phyloP scores from a whole-genome alignment of 2,113 vertebrate species.

The Nymphicus hollandicus region DNA sequence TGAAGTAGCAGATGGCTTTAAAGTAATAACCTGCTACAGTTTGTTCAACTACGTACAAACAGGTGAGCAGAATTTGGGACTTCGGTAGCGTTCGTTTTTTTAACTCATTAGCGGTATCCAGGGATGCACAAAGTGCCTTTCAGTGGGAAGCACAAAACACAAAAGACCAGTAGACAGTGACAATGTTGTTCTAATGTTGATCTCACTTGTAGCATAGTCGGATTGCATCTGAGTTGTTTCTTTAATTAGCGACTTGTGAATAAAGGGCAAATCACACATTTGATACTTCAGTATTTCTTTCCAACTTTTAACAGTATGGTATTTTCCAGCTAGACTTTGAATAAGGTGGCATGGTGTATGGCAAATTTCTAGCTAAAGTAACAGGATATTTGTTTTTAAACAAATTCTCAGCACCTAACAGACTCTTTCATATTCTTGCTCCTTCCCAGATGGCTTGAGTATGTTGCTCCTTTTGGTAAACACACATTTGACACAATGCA shows the following conservation, averaged over 20 bases:
- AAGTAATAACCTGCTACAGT: conserved; percentile 32
- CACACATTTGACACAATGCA: background rate
- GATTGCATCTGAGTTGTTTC: background rate
- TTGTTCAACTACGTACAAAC: conserved; percentile 27
- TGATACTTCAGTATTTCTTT: background rate
- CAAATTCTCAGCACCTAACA: background rate
- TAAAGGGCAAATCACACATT: background rate
- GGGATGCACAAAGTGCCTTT: background rate
- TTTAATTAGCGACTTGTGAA: background rate
- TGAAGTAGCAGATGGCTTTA: conserved; percentile 32
- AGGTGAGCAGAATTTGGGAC: conserved; percentile 28
- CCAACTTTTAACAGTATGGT: background rate
- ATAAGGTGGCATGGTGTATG: background rate
- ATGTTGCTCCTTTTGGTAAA: background rate
- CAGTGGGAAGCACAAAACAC: background rate
- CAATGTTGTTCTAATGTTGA: background rate
- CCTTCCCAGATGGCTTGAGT: background rate
- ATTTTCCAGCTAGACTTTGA: background rate
- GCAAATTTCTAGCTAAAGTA: background rate
- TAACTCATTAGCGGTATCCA: background rate
- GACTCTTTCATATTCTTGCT: background rate
- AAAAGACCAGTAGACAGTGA: background rate
- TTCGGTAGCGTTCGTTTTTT: rapidly evolving
- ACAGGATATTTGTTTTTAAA: background rate
- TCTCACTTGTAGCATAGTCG: background rate